Evolutionary conservation across 2,888 invertebrate species (phyloP), one percentile per base, ranked within the genome.

Genomic region (Andrena chrysosceles): DNA sequence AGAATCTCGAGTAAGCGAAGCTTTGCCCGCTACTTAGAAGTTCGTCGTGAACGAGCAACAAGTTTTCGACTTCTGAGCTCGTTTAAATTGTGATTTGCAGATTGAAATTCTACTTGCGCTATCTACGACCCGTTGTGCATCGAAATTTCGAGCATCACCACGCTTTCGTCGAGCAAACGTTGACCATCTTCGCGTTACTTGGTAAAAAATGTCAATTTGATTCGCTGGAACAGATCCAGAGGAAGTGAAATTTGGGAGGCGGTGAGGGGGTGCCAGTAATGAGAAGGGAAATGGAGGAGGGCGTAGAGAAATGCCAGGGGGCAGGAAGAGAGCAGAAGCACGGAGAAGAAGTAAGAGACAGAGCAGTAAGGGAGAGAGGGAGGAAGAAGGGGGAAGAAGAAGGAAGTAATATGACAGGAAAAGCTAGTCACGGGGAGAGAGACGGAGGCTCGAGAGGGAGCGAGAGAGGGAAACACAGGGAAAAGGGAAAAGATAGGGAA

Each of bases 361-460:
- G 59, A 63, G 2, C 33, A 62, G 49, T 3, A 29, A 23, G 54
- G n/a, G 26, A 20, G 16, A 54, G 56, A 7, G 31, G 31, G 31
- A 42, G 26, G 26, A 26, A 26, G 48, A 31, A 33, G n/a, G 16
- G 56, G 13, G 49, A 29, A 16, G 48, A 31, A 33, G 23, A 16
- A 31, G 56, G 35, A 26, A 35, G 67, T 23, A 66, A 67, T 62
- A 23, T 52, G 60, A 10, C 23, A 49, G 59, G 31, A 48, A n/a
- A 52, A 49, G 67, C 69, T 73, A 52, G 49, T 6, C 0, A 54
- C 52, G 66, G 67, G 68, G 78, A 63, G 71, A 66, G 16, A 31
- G 69, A 59, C 48, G 64, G 48, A 49, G 54, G 54, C 60, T 52
- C 13, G 2, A 48, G 71, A 71, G 62, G 72, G 64, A 66, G 79